phyloP scores from a whole-genome alignment of 2,888 invertebrate species.

The Eurois occulta region DNA sequence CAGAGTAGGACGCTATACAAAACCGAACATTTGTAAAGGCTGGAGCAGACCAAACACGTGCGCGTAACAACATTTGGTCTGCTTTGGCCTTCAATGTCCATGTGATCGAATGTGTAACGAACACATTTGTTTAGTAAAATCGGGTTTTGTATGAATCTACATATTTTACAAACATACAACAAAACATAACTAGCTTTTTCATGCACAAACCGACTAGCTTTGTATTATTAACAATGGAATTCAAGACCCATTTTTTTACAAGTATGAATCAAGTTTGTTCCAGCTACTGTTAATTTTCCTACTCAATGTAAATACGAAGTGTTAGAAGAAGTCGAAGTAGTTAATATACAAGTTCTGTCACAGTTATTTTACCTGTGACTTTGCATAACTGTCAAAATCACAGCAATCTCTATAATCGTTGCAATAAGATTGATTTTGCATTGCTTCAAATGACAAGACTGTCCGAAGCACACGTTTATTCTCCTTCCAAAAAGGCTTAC shows the following conservation, averaged over 20 bases:
- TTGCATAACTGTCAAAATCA: background rate
- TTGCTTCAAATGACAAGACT: background rate
- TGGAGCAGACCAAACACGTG: background rate
- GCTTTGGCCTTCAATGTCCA: background rate
- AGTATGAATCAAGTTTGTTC: conserved; percentile 3
- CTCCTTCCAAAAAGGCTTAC: background rate
- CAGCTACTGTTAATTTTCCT: conserved; percentile 8
- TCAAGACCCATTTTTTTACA: background rate
- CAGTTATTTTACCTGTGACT: background rate
- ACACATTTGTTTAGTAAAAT: conserved; percentile 3
- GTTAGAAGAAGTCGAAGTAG: conserved; percentile 24
- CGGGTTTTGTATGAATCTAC: conserved; percentile 8
- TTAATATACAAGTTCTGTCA: conserved; percentile 2
- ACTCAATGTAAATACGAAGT: conserved; percentile 20
- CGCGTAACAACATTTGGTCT: background rate
- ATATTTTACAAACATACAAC: conserved; percentile 36
- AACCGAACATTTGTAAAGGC: background rate
- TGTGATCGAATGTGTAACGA: background rate
- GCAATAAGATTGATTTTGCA: background rate
- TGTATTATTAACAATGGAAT: conserved; percentile 8
- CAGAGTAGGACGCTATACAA: background rate
- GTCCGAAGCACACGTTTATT: background rate
- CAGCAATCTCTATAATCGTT: background rate
- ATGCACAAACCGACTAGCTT: conserved; percentile 30
- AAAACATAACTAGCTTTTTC: conserved; percentile 6